A percentile compares a stretch with the other conserved stretches of the same genome.
Conservation (phyloP, 2,113 vertebrate genomes). For the Chionomys nivalis region DNA sequence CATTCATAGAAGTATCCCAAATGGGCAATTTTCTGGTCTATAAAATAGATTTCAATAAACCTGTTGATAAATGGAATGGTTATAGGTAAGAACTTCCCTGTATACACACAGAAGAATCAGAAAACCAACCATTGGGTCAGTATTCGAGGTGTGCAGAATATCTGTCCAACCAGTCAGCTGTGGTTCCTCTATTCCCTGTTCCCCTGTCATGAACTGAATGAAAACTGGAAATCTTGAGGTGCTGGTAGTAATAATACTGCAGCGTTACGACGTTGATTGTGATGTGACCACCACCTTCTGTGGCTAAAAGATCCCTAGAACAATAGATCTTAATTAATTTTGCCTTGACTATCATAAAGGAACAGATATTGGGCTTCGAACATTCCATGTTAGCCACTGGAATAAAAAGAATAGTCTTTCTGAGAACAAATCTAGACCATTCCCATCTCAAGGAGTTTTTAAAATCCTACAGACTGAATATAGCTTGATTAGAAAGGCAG, state of each 20-base stretch:
- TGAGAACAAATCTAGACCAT: conserved; percentile 39
- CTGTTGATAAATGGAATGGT: background rate
- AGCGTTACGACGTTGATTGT: conserved; percentile 4
- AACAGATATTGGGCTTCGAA: conserved; percentile 56
- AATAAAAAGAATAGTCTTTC: conserved; percentile 54
- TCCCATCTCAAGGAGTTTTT: conserved; percentile 35
- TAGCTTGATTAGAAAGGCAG: conserved; percentile 72
- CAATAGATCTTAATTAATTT: conserved; percentile 48
- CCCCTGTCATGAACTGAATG: background rate
- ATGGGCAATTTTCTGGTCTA: background rate
- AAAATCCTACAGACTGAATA: conserved; percentile 69
- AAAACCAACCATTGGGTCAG: background rate
- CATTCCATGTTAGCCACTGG: background rate
- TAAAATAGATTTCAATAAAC: conserved; percentile 19
- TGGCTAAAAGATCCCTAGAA: conserved; percentile 37
- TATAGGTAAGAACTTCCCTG: background rate
- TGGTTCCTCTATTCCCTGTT: background rate
- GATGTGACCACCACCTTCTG: conserved; percentile 7
- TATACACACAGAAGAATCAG: background rate
- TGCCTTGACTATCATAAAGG: conserved; percentile 48
- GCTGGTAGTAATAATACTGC: background rate
- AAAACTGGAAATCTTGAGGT: background rate
- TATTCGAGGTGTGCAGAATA: background rate
- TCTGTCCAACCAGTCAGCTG: background rate
- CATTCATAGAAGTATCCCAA: background rate